A percentile compares a stretch with the other conserved stretches of the same genome.
phyloP scores from a whole-genome alignment of 1,140 invertebrate species.

The Drosophila lacteicornis region DNA sequence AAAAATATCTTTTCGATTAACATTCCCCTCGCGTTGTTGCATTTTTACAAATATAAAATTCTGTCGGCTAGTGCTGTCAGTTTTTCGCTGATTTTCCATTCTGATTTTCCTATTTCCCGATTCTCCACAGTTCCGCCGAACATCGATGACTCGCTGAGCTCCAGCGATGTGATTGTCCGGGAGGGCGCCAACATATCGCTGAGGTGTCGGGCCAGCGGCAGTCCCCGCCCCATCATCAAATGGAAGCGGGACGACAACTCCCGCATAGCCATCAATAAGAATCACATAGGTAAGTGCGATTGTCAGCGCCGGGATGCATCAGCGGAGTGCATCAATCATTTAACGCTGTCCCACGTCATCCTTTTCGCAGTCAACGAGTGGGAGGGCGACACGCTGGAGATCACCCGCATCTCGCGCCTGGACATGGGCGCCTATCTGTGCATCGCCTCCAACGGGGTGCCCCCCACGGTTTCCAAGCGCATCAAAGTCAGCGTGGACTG shows the following conservation, averaged over 20 bases:
- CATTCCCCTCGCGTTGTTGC: not conserved
- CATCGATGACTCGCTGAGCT: slow-evolving; percentile 95
- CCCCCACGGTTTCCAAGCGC: slow-evolving; percentile 93
- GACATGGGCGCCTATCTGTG: slow-evolving; percentile 96
- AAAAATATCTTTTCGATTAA: not conserved
- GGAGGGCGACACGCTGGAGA: slow-evolving; percentile 93
- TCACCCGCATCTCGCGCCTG: slow-evolving; percentile 93
- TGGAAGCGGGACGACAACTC: slow-evolving; percentile 96
- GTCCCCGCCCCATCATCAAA: slow-evolving; percentile 93
- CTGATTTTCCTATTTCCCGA: slow-evolving; percentile 9
- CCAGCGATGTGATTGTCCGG: slow-evolving; percentile 96
- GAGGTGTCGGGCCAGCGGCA: slow-evolving; percentile 94
- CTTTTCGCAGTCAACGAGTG: slow-evolving; percentile 89
- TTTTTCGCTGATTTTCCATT: slow-evolving; percentile 64
- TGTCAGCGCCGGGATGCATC: not conserved
- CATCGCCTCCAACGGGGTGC: slow-evolving; percentile 90
- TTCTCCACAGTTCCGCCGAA: slow-evolving; percentile 93
- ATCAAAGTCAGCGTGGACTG: slow-evolving; percentile 97
- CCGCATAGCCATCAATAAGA: slow-evolving; percentile 93
- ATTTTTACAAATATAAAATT: not conserved
- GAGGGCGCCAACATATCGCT: slow-evolving; percentile 95
- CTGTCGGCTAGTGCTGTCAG: not conserved
- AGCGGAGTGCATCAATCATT: slow-evolving; percentile 72
- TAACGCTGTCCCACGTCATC: slow-evolving; percentile 34
- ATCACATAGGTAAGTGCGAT: slow-evolving; percentile 88